Base-by-base conservation (phyloP, 2,888 invertebrate species). In the Drosophila setosimentum region DNA sequence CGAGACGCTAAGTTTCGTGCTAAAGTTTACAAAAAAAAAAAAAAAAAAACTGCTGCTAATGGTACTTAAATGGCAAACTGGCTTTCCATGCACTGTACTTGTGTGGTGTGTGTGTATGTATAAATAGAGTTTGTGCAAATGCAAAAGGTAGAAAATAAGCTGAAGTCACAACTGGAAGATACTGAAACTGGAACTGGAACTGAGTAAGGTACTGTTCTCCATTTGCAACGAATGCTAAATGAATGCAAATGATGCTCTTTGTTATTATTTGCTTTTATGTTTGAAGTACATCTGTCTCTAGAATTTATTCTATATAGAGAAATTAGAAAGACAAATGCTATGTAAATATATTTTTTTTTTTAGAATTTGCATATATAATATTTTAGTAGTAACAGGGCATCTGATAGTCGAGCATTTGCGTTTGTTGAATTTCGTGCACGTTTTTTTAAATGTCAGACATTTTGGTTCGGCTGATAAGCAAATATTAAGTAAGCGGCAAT, bases 101-200 rank as follows among this genome's bases (percentile, higher is more conserved):
- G 27, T 61, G 27, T 30, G n/a, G 10, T 16, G 32, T n/a, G 32
- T 30, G 27, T 32, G 61, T 51, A 55, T 51, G 51, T 59, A 8
- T 18, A 29, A 30, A 24, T 42, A 27, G 33, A 59, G 50, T 32
- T 57, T 21, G 24, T 24, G 27, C 21, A 40, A n/a, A 55, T 45
- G 48, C n/a, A n/a, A 30, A n/a, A 45, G 30, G 51, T 45, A 57
- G 27, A 18, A 55, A 30, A 32, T 29, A 24, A 37, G 24, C 35
- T 61, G 16, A 40, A 67, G 54, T 67, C 75, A 79, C 71, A 71
- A 74, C 35, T 67, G 24, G 18, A 48, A 33, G 27, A 33, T 60
- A 49, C 53, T 53, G 18, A 48, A 78, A 62, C 48, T 65, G 60
- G 72, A 72, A 72, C 57, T 50, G n/a, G 78, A 68, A 72, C 61